A percentile compares a stretch with the other conserved stretches of the same genome.
Evolutionary conservation across 2,888 invertebrate species (phyloP).

Genomic region (Coelogynopora nodosa): DNA sequence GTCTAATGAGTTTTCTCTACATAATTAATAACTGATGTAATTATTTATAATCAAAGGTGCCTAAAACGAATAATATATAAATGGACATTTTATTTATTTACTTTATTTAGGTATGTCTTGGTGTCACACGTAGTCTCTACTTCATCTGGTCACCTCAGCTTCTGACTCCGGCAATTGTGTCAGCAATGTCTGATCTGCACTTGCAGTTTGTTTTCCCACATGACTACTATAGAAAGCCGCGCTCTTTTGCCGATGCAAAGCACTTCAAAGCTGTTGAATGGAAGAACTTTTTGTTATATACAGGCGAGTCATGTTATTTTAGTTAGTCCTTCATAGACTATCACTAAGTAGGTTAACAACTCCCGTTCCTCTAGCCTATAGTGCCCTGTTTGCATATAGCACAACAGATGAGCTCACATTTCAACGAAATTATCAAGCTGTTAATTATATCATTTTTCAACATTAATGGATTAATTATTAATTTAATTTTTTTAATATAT

Average conservation of each 20-base stretch:
- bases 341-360: neutral
- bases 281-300: neutral
- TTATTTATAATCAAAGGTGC: neutral
- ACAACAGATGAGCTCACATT: no score
- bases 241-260: neutral
- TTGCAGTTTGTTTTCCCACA: neutral
- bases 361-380: neutral
- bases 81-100: no score
- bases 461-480: neutral
- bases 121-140: neutral
- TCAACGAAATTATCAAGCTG: no score
- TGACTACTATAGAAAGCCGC: neutral
- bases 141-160: neutral
- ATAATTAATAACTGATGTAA: neutral
- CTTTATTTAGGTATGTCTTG: neutral
- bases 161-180: neutral
- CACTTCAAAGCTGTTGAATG: neutral
- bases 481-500: neutral
- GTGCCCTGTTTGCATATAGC: neutral
- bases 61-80: no score
- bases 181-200: neutral
- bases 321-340: neutral
- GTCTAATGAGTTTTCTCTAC: neutral
- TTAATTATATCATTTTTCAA: conserved; percentile 25
- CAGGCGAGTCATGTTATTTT: neutral